Evolutionary conservation across 2,797 vertebrate genomes (phyloP).

Genomic region (Todus mexicanus): DNA sequence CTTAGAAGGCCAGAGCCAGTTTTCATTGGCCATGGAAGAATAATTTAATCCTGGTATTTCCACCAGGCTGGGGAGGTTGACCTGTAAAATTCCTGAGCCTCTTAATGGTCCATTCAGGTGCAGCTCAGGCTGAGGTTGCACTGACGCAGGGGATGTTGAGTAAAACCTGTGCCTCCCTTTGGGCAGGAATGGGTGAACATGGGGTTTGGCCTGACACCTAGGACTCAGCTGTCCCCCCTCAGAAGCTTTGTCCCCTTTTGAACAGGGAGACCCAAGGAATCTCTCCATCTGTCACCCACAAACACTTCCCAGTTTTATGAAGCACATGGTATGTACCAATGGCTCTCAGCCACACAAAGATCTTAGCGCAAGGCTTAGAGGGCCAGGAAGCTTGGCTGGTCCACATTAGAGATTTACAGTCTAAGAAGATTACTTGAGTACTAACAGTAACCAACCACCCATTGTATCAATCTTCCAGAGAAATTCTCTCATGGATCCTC

Average conservation of each 20-base stretch:
- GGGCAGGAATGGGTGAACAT: fast-evolving
- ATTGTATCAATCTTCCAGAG: background rate
- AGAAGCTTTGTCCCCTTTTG: background rate
- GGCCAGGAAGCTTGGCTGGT: background rate
- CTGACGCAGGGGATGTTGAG: background rate
- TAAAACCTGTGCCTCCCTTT: background rate
- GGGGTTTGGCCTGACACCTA: background rate
- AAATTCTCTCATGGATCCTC: background rate
- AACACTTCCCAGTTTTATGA: background rate
- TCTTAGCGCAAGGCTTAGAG: background rate
- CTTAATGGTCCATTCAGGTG: background rate
- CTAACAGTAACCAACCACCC: background rate
- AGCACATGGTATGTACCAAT: background rate
- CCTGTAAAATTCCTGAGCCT: background rate
- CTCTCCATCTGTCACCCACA: background rate
- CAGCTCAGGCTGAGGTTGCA: background rate
- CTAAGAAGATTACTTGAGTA: background rate
- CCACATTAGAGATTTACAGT: background rate
- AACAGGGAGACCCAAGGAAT: background rate
- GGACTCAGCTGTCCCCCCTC: background rate
- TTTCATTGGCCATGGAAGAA: background rate
- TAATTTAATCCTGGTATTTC: background rate
- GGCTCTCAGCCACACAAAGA: background rate
- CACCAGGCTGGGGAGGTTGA: background rate
- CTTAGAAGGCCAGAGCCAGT: background rate